Percentiles rank a stretch among this genome's conserved stretches.
Conservation (phyloP, 2,797 vertebrate species). For the Enteromius anoplus region DNA sequence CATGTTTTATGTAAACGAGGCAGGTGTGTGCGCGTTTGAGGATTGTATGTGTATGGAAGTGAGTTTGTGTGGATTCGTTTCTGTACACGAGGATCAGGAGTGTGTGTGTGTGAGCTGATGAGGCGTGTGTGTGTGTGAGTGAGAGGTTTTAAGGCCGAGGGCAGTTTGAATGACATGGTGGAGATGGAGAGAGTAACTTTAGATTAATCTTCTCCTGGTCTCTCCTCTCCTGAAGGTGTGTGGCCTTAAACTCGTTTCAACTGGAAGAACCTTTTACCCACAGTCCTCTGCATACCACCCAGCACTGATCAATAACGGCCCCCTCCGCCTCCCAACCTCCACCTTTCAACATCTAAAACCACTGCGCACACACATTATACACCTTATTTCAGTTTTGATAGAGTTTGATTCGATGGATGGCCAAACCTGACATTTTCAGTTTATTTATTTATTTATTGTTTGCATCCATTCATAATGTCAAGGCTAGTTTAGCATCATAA, state of each 20-base stretch:
- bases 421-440: not conserved
- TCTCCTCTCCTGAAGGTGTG: slow-evolving; percentile 75
- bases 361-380: not conserved
- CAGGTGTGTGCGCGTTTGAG: slow-evolving; percentile 64
- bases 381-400: not conserved
- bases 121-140: slow-evolving; percentile 59
- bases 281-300: slow-evolving; percentile 37
- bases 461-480: not conserved
- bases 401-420: not conserved
- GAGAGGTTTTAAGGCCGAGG: slow-evolving; percentile 57
- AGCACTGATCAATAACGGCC: slow-evolving; percentile 46
- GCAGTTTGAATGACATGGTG: slow-evolving; percentile 77
- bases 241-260: slow-evolving; percentile 69
- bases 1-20: slow-evolving; percentile 75
- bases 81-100: not conserved
- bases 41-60: slow-evolving; percentile 54
- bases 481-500: too few relatives aligned
- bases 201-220: slow-evolving; percentile 83
- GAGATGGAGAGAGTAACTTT: slow-evolving; percentile 72
- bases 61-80: slow-evolving; percentile 19
- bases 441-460: not conserved
- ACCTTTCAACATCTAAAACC: slow-evolving; percentile 4
- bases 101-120: slow-evolving; percentile 33
- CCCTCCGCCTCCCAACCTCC: not conserved
- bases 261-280: slow-evolving; percentile 39